Base-by-base conservation (phyloP, 1,140 invertebrate species). In the Trinorchestia longiramus region DNA sequence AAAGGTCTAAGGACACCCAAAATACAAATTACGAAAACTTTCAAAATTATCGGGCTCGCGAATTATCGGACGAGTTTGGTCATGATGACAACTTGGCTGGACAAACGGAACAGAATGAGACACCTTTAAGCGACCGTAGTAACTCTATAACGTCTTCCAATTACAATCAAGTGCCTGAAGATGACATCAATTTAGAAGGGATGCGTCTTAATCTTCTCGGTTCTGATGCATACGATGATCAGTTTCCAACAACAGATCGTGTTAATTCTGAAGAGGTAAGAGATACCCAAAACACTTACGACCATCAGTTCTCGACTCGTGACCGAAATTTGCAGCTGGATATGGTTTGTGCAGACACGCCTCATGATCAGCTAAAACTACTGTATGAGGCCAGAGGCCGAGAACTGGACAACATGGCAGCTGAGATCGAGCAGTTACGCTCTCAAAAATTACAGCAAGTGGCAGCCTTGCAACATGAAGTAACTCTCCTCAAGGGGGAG, bases 311-410 rank as follows among this genome's bases (percentile, higher is more conserved):
- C 28, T 19, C 62, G 36, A 23, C 43, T 90, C 41, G n/a, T 15
- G 11, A 36, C 0, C 11, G 88, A 8, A 19, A 94, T n/a, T 94
- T 91, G 40, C 92, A 94, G 92, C 44, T 15, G 43, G 44, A 94
- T 36, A 42, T 95, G 45, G 62, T 94, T 40, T 57, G 91, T 36
- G 96, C 90, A 36, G 96, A 96, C 57, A 95, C 95, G n/a, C 91
- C 96, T 15, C 95, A 96, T n/a, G 95, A 87, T 95, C 96, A 96
- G 45, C 94, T 96, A 44, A 96, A 96, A 53, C 96, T 96, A 19
- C 95, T 96, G 44, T 96, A 96, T 95, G 96, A 96, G 43, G 96
- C 96, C 17, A 88, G 96, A 42, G 96, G 96, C 40, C 95, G 96
- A 42, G 96, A 96, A 95, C 77, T 96, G 23, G 96, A 96, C 92